Evolutionary conservation across 2,888 invertebrate species (phyloP).

Genomic region (Cremastinae sp.): DNA sequence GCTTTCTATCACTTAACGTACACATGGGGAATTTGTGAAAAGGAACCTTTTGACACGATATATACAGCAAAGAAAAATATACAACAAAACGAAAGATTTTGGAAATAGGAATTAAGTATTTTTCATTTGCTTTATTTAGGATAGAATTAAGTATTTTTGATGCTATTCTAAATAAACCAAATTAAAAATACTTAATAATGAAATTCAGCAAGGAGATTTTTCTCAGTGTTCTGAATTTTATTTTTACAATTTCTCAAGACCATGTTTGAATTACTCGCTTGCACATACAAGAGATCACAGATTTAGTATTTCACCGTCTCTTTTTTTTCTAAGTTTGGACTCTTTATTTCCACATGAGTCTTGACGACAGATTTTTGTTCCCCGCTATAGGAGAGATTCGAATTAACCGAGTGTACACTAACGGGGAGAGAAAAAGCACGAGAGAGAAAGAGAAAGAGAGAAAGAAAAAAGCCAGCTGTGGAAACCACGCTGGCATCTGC

Average conservation of each 20-base stretch:
- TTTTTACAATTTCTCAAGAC: too few species aligned
- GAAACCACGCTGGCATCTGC: constrained; percentile 54
- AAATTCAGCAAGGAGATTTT: too few species aligned
- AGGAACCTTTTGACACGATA: constrained; percentile 8
- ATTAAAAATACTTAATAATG: too few species aligned
- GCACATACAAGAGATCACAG: too few species aligned
- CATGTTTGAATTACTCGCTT: too few species aligned
- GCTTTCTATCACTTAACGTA: constrained; percentile 16
- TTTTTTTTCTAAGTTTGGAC: constrained; percentile 22
- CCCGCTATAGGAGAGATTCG: constrained; percentile 40
- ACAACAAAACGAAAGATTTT: too few species aligned
- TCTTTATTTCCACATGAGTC: constrained; percentile 23
- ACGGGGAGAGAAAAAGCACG: background rate
- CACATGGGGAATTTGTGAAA: constrained; percentile 43
- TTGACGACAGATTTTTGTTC: constrained; percentile 57
- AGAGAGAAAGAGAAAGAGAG: constrained; percentile 11
- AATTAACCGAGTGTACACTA: constrained; percentile 36
- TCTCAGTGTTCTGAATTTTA: too few species aligned
- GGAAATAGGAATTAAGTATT: too few species aligned
- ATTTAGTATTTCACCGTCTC: too few species aligned
- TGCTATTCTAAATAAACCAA: too few species aligned
- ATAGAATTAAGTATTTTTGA: too few species aligned
- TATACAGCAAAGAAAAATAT: constrained; percentile 10
- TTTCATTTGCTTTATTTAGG: too few species aligned
- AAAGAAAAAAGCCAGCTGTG: constrained; percentile 50